Evolutionary conservation across 2,888 invertebrate species (phyloP).

Genomic region (Drosophila mimica): DNA sequence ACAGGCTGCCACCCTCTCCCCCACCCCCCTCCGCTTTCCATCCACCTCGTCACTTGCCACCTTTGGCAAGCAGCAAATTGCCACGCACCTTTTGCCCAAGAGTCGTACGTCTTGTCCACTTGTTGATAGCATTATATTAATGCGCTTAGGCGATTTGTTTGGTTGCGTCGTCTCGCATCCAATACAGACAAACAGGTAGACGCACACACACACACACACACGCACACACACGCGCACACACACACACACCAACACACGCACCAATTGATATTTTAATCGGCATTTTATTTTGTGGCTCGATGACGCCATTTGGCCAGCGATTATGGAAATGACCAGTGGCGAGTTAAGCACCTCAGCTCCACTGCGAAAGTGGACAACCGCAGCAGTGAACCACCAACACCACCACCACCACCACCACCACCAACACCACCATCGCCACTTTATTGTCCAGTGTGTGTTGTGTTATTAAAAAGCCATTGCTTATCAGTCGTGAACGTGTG

Average conservation of each 20-base stretch:
- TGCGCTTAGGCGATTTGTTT: conserved; percentile 68
- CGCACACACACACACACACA: conserved; percentile 14
- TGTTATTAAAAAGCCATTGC: conserved; percentile 55
- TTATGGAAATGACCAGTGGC: conserved; percentile 63
- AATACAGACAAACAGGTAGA: conserved; percentile 20
- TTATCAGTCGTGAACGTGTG: conserved; percentile 54
- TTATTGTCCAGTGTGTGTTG: conserved; percentile 17
- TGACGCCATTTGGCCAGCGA: conserved; percentile 63
- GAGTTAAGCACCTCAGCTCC: conserved; percentile 19
- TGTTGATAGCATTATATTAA: conserved; percentile 76
- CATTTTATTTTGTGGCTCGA: conserved; percentile 69
- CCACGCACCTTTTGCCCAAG: conserved; percentile 43
- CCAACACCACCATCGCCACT: not conserved
- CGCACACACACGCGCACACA: conserved; percentile 3
- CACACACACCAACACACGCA: conserved; percentile 9
- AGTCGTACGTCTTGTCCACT: conserved; percentile 45
- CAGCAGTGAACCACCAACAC: not conserved
- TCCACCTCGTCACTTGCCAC: not conserved
- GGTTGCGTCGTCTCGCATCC: conserved; percentile 34
- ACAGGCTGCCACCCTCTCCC: not conserved
- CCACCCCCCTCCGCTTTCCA: not conserved
- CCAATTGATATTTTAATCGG: conserved; percentile 75
- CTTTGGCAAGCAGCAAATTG: conserved; percentile 3
- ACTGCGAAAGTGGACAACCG: conserved; percentile 3
- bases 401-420: not conserved